These are phyloP conservation scores for Galemys pyrenaicus DNA, from an alignment of 2,113 vertebrate species.

Conservation along the genomic window DNA sequence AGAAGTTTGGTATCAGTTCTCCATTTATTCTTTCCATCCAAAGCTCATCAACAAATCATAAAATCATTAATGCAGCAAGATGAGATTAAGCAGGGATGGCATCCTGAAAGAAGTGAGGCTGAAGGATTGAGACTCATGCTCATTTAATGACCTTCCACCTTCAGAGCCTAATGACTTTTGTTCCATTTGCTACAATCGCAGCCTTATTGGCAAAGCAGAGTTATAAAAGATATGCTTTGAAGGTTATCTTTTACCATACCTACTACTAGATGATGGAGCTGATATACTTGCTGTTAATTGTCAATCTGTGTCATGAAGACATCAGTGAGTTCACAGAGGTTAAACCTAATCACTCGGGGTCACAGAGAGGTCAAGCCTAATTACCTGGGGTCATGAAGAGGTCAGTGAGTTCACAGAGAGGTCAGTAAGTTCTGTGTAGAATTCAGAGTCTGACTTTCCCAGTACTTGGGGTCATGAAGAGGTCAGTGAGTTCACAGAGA, in stretches of 20 bases:
- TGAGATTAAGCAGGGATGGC: background rate
- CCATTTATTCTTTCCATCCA: background rate
- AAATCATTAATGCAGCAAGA: background rate
- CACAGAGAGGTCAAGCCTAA: no score
- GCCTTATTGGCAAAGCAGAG: background rate
- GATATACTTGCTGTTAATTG: background rate
- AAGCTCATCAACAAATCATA: slow-evolving; percentile 20
- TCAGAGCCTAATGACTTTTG: background rate
- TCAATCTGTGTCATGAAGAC: no score
- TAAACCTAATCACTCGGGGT: no score
- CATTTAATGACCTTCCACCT: accelerated
- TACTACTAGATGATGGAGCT: accelerated
- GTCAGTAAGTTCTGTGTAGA: no score
- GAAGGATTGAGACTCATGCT: background rate
- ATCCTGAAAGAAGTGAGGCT: background rate
- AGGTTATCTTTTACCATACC: background rate
- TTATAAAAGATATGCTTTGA: background rate
- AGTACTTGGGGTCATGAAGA: no score
- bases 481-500: no score
- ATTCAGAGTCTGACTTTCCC: no score
- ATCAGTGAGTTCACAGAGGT: no score
- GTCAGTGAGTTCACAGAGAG: no score
- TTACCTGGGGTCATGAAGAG: no score
- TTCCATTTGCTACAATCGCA: background rate
- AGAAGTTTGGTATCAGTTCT: background rate